These are phyloP conservation scores for Bettongia penicillata DNA, from an alignment of 2,113 vertebrate species.

Conservation along the genomic window DNA sequence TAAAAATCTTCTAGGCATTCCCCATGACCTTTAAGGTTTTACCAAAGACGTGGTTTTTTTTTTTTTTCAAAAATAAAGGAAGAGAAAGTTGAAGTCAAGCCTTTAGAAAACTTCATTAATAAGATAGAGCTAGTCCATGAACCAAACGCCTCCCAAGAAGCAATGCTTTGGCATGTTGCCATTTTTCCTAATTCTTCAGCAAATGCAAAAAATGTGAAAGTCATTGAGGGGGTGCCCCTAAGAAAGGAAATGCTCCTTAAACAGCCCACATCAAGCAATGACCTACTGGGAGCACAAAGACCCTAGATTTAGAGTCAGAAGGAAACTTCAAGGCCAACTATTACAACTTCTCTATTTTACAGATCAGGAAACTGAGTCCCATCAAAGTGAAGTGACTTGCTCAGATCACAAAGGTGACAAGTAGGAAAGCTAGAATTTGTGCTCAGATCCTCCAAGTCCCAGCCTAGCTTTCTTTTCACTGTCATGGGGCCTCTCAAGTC, in stretches of 20 bases:
- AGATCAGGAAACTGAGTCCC: background rate
- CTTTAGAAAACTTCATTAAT: slow-evolving; percentile 49
- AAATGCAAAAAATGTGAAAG: slow-evolving; percentile 25
- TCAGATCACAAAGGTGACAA: background rate
- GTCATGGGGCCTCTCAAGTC: background rate
- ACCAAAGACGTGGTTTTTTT: slow-evolving; percentile 41
- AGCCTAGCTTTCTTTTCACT: background rate
- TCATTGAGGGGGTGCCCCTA: background rate
- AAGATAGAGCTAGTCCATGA: background rate
- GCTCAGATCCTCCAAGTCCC: background rate
- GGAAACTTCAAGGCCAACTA: background rate
- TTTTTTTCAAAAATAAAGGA: slow-evolving; percentile 25
- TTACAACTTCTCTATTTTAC: background rate
- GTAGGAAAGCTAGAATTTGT: background rate
- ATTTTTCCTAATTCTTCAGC: slow-evolving; percentile 37
- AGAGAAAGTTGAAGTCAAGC: slow-evolving; percentile 42
- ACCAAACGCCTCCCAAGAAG: background rate
- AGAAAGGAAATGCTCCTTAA: background rate
- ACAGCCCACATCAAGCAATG: background rate
- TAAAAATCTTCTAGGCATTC: slow-evolving; percentile 70
- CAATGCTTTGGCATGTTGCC: slow-evolving; percentile 12
- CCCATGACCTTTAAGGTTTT: slow-evolving; percentile 62
- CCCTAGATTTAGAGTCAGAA: background rate
- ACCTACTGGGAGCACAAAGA: background rate
- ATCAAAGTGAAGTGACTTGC: background rate